Evolutionary conservation across 30 jellyfish, hydroid and myxozoan species (phyloP), one percentile per base, ranked within the genome.

Genomic region (Cassiopea andromeda): DNA sequence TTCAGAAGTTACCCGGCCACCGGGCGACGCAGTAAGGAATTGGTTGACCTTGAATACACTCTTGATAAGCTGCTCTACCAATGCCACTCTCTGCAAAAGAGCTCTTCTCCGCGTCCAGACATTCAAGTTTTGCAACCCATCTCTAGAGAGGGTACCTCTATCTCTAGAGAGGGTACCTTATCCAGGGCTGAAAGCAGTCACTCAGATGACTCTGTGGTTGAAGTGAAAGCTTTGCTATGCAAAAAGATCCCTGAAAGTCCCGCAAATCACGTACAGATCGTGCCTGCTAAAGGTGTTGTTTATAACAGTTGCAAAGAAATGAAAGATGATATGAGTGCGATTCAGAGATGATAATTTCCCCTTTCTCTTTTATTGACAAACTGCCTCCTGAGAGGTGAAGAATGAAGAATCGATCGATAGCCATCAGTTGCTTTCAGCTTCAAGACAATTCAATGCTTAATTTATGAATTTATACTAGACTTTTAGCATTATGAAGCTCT

Each of bases 21-120:
- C 6, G 92, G 92, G 45, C 84, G 97, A 59, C 99, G 96, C 46
- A 85, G 98, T 70, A 93, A 89, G 60, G 99, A 96, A 48, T 64
- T 96, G 58, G 89, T 70, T 16, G 99, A 92, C 54, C 88, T 96
- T 6, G 96, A 89, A 60, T 27, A 72, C 78, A 96, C 99, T 2
- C 91, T 96, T n/a, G 99, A 96, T 70, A 91, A 81, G 46, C 90
- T 96, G 14, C 76, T 96, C 18, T 82, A 46, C 83, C 98, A 96
- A 73, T 96, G 99, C 77, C 80, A 94, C 46, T 83, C 94, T 67
- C 69, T 96, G 84, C 98, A 96, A 67, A 87, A 80, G 57, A 84
- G 75, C 64, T 87, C 98, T 1, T 67, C 74, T 8, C 67, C 93
- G 8, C 94, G 80, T 7, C 74, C 91, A 0, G 91, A 82, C 44